Evolutionary conservation across 2,888 invertebrate species (phyloP), one percentile per base, ranked within the genome.

Genomic region (Tipula vernalis): DNA sequence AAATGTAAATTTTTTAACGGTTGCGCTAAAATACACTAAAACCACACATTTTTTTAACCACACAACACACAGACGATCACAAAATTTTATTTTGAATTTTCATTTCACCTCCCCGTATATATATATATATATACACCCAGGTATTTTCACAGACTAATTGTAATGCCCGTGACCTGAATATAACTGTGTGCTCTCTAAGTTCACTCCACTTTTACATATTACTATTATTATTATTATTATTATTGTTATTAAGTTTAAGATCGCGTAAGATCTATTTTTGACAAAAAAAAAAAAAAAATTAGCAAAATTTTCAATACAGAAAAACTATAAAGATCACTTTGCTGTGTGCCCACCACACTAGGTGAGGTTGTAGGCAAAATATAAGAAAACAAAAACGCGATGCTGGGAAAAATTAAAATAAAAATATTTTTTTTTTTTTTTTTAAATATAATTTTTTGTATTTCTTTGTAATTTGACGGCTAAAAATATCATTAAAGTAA

Each of bases 401-500:
- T 71, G 84, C 39, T 84, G 84, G 84, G 84, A 41, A 84, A 71
- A 71, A 15, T 57, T 15, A 28, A 28, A 28, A 28, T 28, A 28
- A 28, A 28, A 28, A n/a, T n/a, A n/a, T n/a, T n/a, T 51, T 39
- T 51, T 5, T n/a, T 51, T 15, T 51, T 51, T 51, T 51, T 57
- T 39, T 51, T 5, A 44, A 44, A 44, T 44, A 44, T 10, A 44
- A 10, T 44, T 44, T 51, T 51, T 18, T 28, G 28, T 28, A 28
- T 28, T 28, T 28, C 28, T 28, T 18, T 71, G 71, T 71, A 71
- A 71, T 71, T 71, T 71, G 39, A 84, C 84, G 84, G 36, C 41
- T 84, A 84, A 39, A 84, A 84, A 84, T 84, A 84, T 84, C 84
- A n/a, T 84, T 28, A 36, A 84, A 84, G 84, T 84, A 84, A 39